Conservation (phyloP, 2,888 invertebrate species). For the Spodoptera littoralis region DNA sequence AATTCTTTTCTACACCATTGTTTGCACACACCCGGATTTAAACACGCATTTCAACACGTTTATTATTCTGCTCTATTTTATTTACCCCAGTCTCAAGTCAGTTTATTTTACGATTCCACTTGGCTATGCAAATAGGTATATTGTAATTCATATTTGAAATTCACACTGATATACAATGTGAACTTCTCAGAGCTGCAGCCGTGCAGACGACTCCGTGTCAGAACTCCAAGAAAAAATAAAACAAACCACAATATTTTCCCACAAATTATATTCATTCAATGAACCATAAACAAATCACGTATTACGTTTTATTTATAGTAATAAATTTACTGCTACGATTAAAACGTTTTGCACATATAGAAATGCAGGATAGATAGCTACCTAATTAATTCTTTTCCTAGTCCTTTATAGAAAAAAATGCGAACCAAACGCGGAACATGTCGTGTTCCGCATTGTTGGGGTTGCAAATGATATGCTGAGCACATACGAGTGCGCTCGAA, state of each 20-base stretch:
- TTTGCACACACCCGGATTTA: constrained; percentile 52
- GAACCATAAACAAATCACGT: constrained; percentile 38
- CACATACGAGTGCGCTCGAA: constrained; percentile 55
- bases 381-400: constrained; percentile 58
- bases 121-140: constrained; percentile 8
- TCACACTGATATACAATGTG: constrained; percentile 6
- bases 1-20: constrained; percentile 64
- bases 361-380: constrained; percentile 39
- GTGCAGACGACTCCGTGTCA: constrained; percentile 6
- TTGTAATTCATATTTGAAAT: constrained; percentile 23
- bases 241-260: constrained; percentile 20
- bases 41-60: constrained; percentile 52
- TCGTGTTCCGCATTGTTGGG: constrained; percentile 70
- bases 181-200: constrained; percentile 21
- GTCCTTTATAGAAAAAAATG: constrained; percentile 59
- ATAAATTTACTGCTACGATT: constrained; percentile 33
- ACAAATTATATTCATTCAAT: constrained; percentile 32
- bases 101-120: constrained; percentile 22
- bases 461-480: constrained; percentile 62
- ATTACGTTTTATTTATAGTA: constrained; percentile 19
- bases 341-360: constrained; percentile 39
- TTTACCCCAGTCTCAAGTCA: constrained; percentile 15
- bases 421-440: constrained; percentile 63
- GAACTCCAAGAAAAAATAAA: constrained; percentile 21
- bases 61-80: constrained; percentile 35